These are phyloP conservation scores for Microcebus jonahi DNA, from an alignment of 2,113 vertebrate genomes.

Conservation along the genomic window DNA sequence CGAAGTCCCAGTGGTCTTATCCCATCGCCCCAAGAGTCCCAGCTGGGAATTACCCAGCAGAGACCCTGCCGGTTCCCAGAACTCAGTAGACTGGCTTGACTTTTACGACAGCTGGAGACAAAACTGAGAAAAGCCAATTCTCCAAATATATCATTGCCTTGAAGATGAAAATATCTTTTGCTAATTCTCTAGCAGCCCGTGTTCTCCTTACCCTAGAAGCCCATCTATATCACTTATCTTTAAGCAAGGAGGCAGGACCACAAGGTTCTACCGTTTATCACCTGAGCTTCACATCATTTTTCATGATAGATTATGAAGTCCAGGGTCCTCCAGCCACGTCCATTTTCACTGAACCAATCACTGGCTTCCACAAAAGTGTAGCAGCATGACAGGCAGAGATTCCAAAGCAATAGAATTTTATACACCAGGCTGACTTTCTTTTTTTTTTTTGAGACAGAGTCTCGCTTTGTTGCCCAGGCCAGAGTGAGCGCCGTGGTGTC, in stretches of 20 bases:
- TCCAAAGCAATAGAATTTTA: neutral
- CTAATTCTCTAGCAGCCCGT: neutral
- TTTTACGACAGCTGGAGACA: neutral
- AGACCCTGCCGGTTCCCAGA: neutral
- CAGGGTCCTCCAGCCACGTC: neutral
- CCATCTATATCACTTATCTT: neutral
- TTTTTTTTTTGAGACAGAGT: too few species aligned
- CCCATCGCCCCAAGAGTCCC: neutral
- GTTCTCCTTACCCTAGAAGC: neutral
- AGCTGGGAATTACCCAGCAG: neutral
- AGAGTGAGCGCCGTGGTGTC: too few species aligned
- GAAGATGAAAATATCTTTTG: neutral
- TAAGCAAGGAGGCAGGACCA: neutral
- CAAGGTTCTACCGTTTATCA: neutral
- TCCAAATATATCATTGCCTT: neutral
- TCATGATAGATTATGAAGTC: neutral
- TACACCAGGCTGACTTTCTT: neutral
- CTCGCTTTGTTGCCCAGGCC: too few species aligned
- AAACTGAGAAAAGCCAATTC: neutral
- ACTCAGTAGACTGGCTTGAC: neutral
- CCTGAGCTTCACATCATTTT: neutral
- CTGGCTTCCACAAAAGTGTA: neutral
- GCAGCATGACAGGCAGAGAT: neutral
- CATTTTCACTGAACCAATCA: neutral
- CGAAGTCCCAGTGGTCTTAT: too few species aligned